These are phyloP conservation scores for Microctonus hyperodae DNA, from an alignment of 2,888 invertebrate genomes.

Conservation along the genomic window DNA sequence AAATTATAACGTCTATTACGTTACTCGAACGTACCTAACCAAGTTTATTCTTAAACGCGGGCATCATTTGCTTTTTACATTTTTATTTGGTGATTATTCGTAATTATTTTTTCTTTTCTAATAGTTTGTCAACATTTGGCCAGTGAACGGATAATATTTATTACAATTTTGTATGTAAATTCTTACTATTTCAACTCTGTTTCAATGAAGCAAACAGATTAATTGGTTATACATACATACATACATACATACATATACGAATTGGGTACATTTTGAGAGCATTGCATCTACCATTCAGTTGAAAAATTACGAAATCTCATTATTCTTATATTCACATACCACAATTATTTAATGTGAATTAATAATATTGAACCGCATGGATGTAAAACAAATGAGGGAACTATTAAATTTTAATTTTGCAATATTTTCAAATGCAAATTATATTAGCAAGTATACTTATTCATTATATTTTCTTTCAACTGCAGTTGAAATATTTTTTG, in stretches of 20 bases:
- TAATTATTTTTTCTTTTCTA: constrained; percentile 29
- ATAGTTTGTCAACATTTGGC: background rate
- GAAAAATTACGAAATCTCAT: background rate
- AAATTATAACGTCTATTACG: background rate
- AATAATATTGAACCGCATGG: too few species aligned
- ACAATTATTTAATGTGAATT: too few species aligned
- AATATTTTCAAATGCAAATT: too few species aligned
- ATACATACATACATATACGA: background rate
- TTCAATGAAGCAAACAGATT: background rate
- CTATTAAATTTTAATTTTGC: too few species aligned
- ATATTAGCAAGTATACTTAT: too few species aligned
- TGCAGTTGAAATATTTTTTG: too few species aligned
- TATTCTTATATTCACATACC: background rate
- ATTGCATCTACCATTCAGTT: background rate
- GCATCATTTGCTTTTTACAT: background rate
- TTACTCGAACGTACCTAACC: constrained; percentile 40
- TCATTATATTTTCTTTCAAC: too few species aligned
- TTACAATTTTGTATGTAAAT: background rate
- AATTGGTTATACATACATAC: background rate
- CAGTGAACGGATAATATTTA: background rate
- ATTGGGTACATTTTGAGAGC: background rate
- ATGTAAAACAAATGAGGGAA: too few species aligned
- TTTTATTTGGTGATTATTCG: constrained; percentile 10
- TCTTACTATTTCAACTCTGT: background rate
- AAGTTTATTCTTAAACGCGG: constrained; percentile 33